Conservation (phyloP, 2,113 vertebrate genomes). For the Zootoca vivipara region DNA sequence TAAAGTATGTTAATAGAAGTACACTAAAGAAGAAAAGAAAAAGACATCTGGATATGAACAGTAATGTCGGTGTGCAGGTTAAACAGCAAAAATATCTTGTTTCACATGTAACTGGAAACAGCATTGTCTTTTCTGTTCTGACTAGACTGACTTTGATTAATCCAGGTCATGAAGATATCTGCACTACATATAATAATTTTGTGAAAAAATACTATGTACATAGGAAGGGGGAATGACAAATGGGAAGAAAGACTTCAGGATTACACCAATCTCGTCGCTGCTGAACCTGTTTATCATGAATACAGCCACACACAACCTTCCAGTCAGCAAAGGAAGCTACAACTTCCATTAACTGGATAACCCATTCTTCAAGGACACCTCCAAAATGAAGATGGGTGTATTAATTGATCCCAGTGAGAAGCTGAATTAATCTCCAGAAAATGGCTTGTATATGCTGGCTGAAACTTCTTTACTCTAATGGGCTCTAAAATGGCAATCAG, state of each 20-base stretch:
- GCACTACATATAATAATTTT: not conserved
- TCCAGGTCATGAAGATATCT: not conserved
- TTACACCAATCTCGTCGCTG: not conserved
- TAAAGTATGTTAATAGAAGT: not conserved
- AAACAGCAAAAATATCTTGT: not conserved
- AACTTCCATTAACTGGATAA: not conserved
- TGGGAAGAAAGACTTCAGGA: not conserved
- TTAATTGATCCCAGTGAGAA: not conserved
- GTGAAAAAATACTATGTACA: not conserved
- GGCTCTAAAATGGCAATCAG: no score
- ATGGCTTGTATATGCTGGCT: not conserved
- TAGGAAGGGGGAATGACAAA: not conserved
- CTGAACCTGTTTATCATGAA: not conserved
- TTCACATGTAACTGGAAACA: not conserved
- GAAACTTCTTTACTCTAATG: not conserved
- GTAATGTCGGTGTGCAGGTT: not conserved
- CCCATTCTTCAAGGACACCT: not conserved
- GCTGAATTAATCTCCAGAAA: not conserved
- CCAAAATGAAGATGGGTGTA: not conserved
- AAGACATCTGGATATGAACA: not conserved
- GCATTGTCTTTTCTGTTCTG: not conserved
- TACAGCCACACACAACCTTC: not conserved
- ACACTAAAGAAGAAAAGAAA: not conserved
- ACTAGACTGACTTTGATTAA: not conserved
- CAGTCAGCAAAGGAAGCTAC: not conserved